phyloP scores from a whole-genome alignment of 2,888 invertebrate genomes.

The Lacanobia wlatinum region DNA sequence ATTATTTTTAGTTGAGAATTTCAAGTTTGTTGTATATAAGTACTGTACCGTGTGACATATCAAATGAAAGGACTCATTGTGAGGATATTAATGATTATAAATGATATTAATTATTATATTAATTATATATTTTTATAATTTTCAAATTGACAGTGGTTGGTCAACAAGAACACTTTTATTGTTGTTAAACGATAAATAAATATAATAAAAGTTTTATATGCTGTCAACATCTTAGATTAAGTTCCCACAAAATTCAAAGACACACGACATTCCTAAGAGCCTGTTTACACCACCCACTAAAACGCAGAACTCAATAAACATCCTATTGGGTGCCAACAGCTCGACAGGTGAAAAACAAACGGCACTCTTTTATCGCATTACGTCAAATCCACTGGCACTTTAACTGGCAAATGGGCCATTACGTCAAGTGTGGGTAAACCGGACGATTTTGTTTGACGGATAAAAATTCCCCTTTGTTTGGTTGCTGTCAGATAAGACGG shows the following conservation, averaged over 20 bases:
- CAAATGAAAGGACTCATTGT: too few species aligned
- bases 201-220: not conserved
- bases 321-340: constrained; percentile 35
- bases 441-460: constrained; percentile 70
- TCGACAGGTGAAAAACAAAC: constrained; percentile 67
- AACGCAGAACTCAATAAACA: constrained; percentile 56
- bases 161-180: too few species aligned
- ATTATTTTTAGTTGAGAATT: too few species aligned
- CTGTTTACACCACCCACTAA: constrained; percentile 34
- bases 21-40: too few species aligned
- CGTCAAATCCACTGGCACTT: constrained; percentile 77
- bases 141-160: too few species aligned
- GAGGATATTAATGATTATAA: too few species aligned
- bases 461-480: constrained; percentile 62
- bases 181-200: too few species aligned
- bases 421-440: constrained; percentile 66
- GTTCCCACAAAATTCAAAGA: not conserved
- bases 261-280: constrained; percentile 11
- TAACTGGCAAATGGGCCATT: constrained; percentile 75
- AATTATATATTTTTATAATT: too few species aligned
- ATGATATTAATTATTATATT: too few species aligned
- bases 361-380: constrained; percentile 70
- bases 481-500: constrained; percentile 51
- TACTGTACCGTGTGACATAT: too few species aligned
- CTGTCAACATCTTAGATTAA: not conserved